Evolutionary conservation across 2,113 vertebrate species (phyloP), one percentile per base, ranked within the genome.

Genomic region (Grus americana): DNA sequence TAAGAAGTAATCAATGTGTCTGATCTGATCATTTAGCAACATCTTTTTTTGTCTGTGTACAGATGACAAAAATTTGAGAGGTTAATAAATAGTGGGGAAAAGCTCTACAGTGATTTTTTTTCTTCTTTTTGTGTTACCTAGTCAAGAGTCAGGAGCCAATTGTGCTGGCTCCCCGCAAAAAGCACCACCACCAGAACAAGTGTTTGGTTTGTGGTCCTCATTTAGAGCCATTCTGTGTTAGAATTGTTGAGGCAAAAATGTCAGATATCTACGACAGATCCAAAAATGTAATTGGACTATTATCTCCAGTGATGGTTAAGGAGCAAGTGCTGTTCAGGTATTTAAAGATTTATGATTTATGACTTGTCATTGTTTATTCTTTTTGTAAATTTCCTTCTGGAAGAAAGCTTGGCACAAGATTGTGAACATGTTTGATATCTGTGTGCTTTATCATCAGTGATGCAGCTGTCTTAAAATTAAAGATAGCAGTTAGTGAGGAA

Each of bases 1-100:
- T 93, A 74, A 95, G 75, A 97, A 96, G 75, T 94, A 94, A 94
- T 97, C 81, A 88, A 17, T 92, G 79, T 95, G 93, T 90, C 91
- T 94, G 79, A 91, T 92, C 88, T 65, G 88, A 67, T 95, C 79
- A 86, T 85, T 82, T 93, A 76, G 88, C 62, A 55, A 73, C 89
- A 93, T 82, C 19, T 89, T 92, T 57, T 85, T 94, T 82, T 24
- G 61, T 58, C 57, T 86, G 40, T 73, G 54, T 78, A 82, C 15
- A 78, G 49, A 83, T 81, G 74, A 78, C 81, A 95, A 88, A 96
- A 91, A 80, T 89, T 83, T 94, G 74, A 86, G 86, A 86, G 68
- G 59, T 96, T 96, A 95, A 92, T 98, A 97, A 96, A 91, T 66
- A 76, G 83, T 38, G 30, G 29, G 27, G n/a, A 44, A 70, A 89